phyloP scores from a whole-genome alignment of 2,888 invertebrate genomes.

The Watsonalla binaria region DNA sequence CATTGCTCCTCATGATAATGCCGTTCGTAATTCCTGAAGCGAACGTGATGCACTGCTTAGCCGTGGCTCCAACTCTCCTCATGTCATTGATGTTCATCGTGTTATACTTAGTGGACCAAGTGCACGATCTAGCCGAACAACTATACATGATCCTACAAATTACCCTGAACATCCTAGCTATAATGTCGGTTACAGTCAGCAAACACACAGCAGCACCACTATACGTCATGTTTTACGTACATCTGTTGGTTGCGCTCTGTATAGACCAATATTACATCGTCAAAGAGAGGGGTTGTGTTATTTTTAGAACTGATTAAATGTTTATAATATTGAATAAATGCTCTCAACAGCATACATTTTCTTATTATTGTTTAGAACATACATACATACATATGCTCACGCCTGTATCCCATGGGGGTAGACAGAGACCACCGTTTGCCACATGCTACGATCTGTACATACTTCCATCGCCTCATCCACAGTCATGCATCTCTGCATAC shows the following conservation, averaged over 20 bases:
- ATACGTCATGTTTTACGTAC: constrained; percentile 56
- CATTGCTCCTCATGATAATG: constrained; percentile 63
- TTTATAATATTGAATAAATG: constrained; percentile 32
- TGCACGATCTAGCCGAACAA: constrained; percentile 63
- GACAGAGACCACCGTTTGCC: no score
- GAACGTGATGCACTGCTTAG: constrained; percentile 54
- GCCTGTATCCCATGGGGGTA: no score
- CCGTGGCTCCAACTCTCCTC: constrained; percentile 58
- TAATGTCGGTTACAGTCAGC: constrained; percentile 28
- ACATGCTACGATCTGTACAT: no score
- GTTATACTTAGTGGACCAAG: constrained; percentile 69
- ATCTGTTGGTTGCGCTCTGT: constrained; percentile 51
- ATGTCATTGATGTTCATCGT: constrained; percentile 61
- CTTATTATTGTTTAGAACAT: constrained; percentile 42
- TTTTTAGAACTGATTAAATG: constrained; percentile 23
- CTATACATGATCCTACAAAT: constrained; percentile 52
- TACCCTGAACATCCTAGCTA: constrained; percentile 31
- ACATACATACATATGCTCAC: no score
- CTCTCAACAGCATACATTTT: constrained; percentile 23
- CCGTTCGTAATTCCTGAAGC: constrained; percentile 53
- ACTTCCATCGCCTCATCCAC: no score
- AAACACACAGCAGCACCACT: constrained; percentile 32
- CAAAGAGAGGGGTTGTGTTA: constrained; percentile 49
- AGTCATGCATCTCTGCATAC: no score
- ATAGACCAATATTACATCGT: constrained; percentile 56